Evolutionary conservation across 2,888 invertebrate species (phyloP).

Genomic region (Pycnomerus fuliginosus): DNA sequence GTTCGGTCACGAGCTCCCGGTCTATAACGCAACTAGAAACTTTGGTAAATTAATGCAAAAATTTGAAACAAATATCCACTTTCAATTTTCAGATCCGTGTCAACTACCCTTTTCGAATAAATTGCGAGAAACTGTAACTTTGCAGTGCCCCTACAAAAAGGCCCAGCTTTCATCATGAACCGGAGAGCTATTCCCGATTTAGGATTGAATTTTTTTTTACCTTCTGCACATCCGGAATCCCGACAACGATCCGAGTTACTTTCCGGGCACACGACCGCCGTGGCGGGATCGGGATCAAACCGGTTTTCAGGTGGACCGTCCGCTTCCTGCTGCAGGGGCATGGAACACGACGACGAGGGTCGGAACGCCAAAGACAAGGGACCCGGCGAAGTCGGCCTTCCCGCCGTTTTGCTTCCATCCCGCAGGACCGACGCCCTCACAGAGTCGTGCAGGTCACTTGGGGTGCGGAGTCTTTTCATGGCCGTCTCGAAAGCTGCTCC

Average conservation of each 20-base stretch:
- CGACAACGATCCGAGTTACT: constrained; percentile 45
- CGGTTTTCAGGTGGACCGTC: constrained; percentile 58
- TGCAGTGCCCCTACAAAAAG: too few relatives aligned
- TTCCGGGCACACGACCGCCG: constrained; percentile 55
- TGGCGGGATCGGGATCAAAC: constrained; percentile 53
- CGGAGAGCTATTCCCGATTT: too few relatives aligned
- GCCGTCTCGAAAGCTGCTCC: constrained; percentile 42
- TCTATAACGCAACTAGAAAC: too few relatives aligned
- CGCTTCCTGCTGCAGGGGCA: constrained; percentile 58
- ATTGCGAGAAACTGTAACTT: too few relatives aligned
- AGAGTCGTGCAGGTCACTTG: constrained; percentile 63
- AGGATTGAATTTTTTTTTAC: too few relatives aligned
- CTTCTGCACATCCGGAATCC: constrained; percentile 56
- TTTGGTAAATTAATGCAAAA: too few relatives aligned
- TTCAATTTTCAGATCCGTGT: too few relatives aligned
- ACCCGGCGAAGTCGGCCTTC: constrained; percentile 53
- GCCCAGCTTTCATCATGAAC: too few relatives aligned
- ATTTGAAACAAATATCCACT: too few relatives aligned
- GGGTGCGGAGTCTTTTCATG: constrained; percentile 60
- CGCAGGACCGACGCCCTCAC: constrained; percentile 66
- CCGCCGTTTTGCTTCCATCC: constrained; percentile 61
- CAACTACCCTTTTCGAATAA: too few relatives aligned
- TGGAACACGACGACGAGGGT: constrained; percentile 52
- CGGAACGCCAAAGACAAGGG: constrained; percentile 45
- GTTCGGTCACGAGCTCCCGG: too few relatives aligned